Conservation (phyloP, 2,113 vertebrate species). For the Ictalurus punctatus region DNA sequence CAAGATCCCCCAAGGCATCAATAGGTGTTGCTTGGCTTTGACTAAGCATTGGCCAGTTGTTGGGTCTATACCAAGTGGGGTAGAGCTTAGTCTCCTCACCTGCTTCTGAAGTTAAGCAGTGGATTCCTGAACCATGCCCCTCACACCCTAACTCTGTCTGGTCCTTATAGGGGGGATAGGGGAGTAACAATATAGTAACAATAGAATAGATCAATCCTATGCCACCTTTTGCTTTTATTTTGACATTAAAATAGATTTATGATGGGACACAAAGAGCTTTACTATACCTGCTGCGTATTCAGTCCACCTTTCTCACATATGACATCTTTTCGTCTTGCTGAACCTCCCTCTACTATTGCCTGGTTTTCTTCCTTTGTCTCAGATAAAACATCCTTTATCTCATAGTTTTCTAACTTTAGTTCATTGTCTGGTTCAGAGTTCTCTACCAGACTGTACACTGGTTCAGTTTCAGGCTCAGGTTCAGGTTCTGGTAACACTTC, state of each 20-base stretch:
- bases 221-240: neutral
- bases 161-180: conserved; percentile 37
- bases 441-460: neutral
- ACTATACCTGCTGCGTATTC: conserved; percentile 68
- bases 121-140: conserved; percentile 45
- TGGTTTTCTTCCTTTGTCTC: conserved; percentile 39
- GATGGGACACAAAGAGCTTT: neutral
- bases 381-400: neutral
- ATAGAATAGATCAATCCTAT: neutral
- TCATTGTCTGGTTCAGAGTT: conserved; percentile 41
- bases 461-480: conserved; percentile 34
- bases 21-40: neutral
- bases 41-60: conserved; percentile 23
- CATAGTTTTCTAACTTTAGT: conserved; percentile 34
- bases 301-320: conserved; percentile 57
- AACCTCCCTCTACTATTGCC: conserved; percentile 27
- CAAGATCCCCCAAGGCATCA: neutral
- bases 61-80: conserved; percentile 55
- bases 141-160: conserved; percentile 35
- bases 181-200: neutral
- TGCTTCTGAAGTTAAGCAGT: conserved; percentile 42
- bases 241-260: neutral
- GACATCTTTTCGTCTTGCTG: conserved; percentile 44
- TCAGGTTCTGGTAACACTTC: conserved; percentile 47
- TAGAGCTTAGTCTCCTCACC: conserved; percentile 44